Evolutionary conservation across 2,113 vertebrate species (phyloP).

Genomic region (Prunella fulvescens): DNA sequence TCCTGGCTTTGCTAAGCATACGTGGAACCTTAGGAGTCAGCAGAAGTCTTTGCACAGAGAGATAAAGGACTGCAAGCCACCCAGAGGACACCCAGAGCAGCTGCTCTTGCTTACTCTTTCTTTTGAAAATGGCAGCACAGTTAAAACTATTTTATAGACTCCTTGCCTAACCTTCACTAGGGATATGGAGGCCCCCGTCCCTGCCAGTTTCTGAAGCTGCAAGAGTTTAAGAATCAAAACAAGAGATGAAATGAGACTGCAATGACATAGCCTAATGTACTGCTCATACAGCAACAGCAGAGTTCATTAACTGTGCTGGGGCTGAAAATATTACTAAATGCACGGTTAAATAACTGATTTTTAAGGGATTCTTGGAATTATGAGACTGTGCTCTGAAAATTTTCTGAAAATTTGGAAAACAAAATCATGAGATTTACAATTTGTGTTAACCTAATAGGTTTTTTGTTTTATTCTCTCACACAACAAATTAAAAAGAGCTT

Average conservation of each 20-base stretch:
- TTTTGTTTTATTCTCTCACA: background rate
- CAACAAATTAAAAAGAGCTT: background rate
- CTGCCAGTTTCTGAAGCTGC: background rate
- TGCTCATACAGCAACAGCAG: background rate
- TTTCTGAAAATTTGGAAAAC: background rate
- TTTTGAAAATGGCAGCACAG: constrained; percentile 76
- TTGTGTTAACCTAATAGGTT: background rate
- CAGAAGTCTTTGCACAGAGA: constrained; percentile 32
- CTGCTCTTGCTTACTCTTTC: constrained; percentile 85
- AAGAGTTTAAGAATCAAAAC: background rate
- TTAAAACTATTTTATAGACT: background rate
- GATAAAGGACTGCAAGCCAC: constrained; percentile 21
- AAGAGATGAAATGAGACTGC: background rate
- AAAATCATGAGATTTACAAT: background rate
- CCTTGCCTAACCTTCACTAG: background rate
- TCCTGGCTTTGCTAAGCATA: constrained; percentile 50
- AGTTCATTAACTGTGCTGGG: background rate
- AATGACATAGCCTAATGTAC: background rate
- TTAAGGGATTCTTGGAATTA: background rate
- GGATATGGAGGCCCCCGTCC: background rate
- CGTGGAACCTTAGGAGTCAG: constrained; percentile 12
- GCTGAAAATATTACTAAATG: background rate
- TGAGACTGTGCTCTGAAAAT: background rate
- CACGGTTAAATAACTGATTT: background rate
- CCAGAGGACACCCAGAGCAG: constrained; percentile 65